Percentiles rank a stretch among this genome's conserved stretches.
Conservation (phyloP, 2,888 invertebrate genomes). For the Lapara coniferarum region DNA sequence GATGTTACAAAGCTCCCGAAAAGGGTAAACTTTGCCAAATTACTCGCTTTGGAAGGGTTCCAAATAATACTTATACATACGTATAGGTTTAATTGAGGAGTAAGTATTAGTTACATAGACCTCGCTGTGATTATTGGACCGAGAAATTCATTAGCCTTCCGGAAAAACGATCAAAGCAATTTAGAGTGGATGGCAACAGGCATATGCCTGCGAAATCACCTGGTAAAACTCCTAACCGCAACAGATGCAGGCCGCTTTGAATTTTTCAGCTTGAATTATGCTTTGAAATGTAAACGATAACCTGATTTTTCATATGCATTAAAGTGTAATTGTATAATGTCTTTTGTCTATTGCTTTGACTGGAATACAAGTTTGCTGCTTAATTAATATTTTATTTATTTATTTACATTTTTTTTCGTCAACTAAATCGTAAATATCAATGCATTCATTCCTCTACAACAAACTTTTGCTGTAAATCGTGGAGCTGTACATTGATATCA, state of each 20-base stretch:
- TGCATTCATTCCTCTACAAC: no score
- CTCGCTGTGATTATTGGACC: conserved; percentile 61
- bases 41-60: conserved; percentile 32
- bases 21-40: conserved; percentile 28
- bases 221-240: conserved; percentile 23
- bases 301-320: no score
- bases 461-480: no score
- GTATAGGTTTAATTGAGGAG: conserved; percentile 47
- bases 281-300: no score
- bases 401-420: no score
- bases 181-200: conserved; percentile 59
- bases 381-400: no score
- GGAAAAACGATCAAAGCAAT: conserved; percentile 82
- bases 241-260: neutral
- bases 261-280: neutral
- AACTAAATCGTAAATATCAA: no score
- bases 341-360: no score
- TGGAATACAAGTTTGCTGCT: no score
- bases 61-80: conserved; percentile 33
- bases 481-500: no score
- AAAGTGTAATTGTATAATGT: no score
- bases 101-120: conserved; percentile 35
- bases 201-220: conserved; percentile 24
- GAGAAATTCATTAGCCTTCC: conserved; percentile 79
- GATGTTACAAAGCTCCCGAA: conserved; percentile 22